Conservation (phyloP, 2,888 invertebrate species). For the Eupeodes latifasciatus region DNA sequence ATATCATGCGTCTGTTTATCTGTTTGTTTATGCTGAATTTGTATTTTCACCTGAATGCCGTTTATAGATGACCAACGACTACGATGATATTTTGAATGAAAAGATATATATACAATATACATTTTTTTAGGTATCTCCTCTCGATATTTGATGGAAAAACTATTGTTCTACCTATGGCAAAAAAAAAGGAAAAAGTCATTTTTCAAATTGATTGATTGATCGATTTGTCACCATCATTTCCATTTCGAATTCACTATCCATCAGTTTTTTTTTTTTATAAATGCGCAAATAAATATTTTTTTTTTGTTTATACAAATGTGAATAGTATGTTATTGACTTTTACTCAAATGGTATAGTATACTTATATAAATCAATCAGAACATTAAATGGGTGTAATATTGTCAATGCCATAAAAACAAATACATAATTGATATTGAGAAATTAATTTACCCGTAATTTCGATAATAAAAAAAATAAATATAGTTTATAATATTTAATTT, state of each 20-base stretch:
- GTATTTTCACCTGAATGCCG: constrained; percentile 1
- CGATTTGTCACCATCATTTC: constrained; percentile 35
- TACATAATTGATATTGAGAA: too few species aligned
- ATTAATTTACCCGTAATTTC: too few species aligned
- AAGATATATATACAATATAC: background rate
- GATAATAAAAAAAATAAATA: too few species aligned
- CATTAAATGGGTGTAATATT: background rate
- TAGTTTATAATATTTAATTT: too few species aligned
- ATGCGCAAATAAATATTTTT: background rate
- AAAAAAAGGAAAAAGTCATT: background rate
- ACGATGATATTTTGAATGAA: background rate
- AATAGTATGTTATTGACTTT: background rate
- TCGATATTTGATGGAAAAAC: constrained; percentile 3
- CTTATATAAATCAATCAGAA: too few species aligned
- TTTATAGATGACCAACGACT: constrained; percentile 6
- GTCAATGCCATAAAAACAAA: too few species aligned
- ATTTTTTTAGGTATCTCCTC: background rate
- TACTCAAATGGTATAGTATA: background rate
- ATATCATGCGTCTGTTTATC: background rate
- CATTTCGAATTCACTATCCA: background rate
- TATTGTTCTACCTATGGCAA: background rate
- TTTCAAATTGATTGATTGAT: constrained; percentile 48
- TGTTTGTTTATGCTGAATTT: background rate
- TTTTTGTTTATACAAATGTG: background rate
- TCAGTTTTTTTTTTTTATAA: constrained; percentile 16